These are phyloP conservation scores for Mongoloraphidia duomilia DNA, from an alignment of 2,888 invertebrate species.

Conservation along the genomic window DNA sequence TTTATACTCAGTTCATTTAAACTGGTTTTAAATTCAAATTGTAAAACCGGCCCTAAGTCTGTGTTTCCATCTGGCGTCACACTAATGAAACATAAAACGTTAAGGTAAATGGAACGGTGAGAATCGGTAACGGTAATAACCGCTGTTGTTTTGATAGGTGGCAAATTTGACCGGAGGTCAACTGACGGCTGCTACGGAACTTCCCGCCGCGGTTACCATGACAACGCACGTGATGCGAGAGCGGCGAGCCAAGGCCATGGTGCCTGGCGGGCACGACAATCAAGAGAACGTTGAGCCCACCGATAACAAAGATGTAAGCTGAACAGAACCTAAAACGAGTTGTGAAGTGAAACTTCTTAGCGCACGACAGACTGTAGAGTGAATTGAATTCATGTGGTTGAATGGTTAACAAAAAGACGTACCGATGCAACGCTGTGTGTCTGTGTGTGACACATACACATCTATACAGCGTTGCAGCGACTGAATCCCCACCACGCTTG, in stretches of 20 bases:
- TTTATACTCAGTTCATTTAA: too few relatives aligned
- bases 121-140: too few relatives aligned
- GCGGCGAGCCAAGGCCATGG: background rate
- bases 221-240: constrained; percentile 1
- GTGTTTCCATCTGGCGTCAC: too few relatives aligned
- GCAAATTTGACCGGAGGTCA: constrained; percentile 7
- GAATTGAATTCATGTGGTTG: background rate
- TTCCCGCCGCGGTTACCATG: constrained; percentile 21
- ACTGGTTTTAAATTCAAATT: too few relatives aligned
- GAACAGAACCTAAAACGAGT: constrained; percentile 17
- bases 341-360: background rate
- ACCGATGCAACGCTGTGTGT: too few relatives aligned
- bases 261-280: constrained; percentile 32
- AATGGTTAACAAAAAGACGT: background rate
- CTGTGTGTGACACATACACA: too few relatives aligned
- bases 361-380: too few relatives aligned
- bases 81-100: too few relatives aligned
- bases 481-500: too few relatives aligned
- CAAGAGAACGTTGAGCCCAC: constrained; percentile 53
- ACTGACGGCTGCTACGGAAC: constrained; percentile 10
- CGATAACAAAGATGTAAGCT: constrained; percentile 42
- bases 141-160: constrained; percentile 2
- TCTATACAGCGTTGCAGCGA: too few relatives aligned
- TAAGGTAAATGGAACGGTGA: too few relatives aligned
- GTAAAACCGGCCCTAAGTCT: too few relatives aligned